Percentiles rank a stretch among this genome's conserved stretches.
Conservation (phyloP, 2,888 invertebrate genomes). For the Melanotus villosus region DNA sequence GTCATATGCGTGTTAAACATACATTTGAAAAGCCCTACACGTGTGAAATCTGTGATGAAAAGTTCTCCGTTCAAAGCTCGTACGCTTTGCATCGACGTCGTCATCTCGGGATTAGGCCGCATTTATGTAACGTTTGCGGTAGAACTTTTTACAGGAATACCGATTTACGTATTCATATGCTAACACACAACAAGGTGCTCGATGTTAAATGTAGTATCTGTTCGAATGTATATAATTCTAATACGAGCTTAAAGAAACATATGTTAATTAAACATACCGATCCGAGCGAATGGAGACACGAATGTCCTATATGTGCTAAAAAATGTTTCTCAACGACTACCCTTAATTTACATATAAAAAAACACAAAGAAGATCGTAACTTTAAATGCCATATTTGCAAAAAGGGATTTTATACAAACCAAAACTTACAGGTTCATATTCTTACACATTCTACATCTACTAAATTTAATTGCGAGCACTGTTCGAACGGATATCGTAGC, state of each 20-base stretch:
- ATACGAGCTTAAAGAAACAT: constrained; percentile 11
- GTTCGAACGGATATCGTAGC: constrained; percentile 5
- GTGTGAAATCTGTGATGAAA: background rate
- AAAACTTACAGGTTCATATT: constrained; percentile 15
- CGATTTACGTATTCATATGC: constrained; percentile 14
- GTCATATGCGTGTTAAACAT: constrained; percentile 10
- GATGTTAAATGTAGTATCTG: constrained; percentile 20
- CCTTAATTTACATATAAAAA: constrained; percentile 19
- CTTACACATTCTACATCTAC: constrained; percentile 10
- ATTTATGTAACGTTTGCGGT: constrained; percentile 24
- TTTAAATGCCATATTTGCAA: constrained; percentile 18
- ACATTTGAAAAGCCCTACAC: constrained; percentile 22
- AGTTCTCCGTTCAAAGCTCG: constrained; percentile 9
- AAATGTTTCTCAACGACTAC: constrained; percentile 18
- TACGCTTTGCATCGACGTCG: constrained; percentile 13
- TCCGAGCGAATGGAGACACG: constrained; percentile 21
- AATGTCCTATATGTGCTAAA: background rate
- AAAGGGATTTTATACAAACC: constrained; percentile 30
- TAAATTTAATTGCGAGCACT: constrained; percentile 16
- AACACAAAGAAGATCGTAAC: constrained; percentile 19
- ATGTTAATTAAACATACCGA: constrained; percentile 17
- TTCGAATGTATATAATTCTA: constrained; percentile 7
- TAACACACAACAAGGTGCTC: background rate
- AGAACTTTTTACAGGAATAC: constrained; percentile 18
- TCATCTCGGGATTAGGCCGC: constrained; percentile 16